Evolutionary conservation across 2,797 vertebrate genomes (phyloP), one percentile per base, ranked within the genome.

Genomic region (Sebastes oblongus): DNA sequence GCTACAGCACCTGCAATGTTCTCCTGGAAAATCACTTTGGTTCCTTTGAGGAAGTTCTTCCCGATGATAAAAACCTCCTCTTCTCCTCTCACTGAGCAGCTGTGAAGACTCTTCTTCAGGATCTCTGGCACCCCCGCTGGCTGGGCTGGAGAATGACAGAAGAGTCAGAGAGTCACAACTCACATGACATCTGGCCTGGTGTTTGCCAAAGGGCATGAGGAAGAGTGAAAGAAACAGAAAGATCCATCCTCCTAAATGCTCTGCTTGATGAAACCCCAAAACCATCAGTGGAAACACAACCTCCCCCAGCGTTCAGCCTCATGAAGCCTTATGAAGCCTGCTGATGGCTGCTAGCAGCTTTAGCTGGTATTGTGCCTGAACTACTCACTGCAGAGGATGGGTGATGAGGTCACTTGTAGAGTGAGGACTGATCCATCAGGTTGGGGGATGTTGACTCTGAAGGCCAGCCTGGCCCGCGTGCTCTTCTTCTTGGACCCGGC

Each of bases 41-140:
- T 98, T 96, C 98, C 98, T 96, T 99, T 99, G 80, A 99, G 96
- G 94, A 99, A 99, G 95, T 99, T 99, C 94, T 99, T 99, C 91
- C 98, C 98, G 14, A 99, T 99, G 81, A 99, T 96, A 88, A 99
- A 99, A 75, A 99, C 96, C 83, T 99, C 98, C 84, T 99, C 98
- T 91, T 98, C 98, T 88, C 98, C 98, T 94, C 95, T 97, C 75
- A 97, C 97, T 14, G 97, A 95, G 90, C 97, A 97, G 86, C 95
- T 97, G 94, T 99, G 98, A 70, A 99, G 96, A 87, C 98, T 99
- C 93, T 99, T 99, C 95, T 99, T 99, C 71, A 99, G 95, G 88
- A 99, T 99, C 94, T 99, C 98, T 75, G 98, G 98, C 82, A 98
- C 97, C 80, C 98, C 98, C 4, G 98, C 98, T 85, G 98, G 98